Base-by-base conservation (phyloP, 2,113 vertebrate species). In the Cochlearius cochlearius region DNA sequence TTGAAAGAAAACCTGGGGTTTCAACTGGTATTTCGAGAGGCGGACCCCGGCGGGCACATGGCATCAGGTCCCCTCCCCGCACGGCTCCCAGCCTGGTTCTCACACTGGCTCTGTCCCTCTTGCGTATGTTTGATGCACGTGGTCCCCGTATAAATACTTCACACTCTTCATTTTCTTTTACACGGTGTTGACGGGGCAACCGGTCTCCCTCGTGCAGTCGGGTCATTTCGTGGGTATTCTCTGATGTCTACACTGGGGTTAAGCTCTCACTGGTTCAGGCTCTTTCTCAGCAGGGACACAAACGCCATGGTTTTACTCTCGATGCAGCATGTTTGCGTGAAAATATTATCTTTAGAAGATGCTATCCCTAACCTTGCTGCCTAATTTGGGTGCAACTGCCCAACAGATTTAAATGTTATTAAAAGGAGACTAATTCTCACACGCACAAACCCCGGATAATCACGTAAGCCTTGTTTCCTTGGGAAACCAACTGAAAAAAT, bases 381-480 rank as follows among this genome's bases (percentile, higher is more conserved):
- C 49, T 80, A 41, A 84, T 47, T 64, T 6, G 10, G 39, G 50
- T 73, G 39, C 68, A 84, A 13, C 36, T 67, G 39, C 77, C 59
- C 76, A 15, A 47, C 58, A 79, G 67, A 58, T 87, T 92, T 79
- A 75, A 88, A 91, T 80, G 78, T 39, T 71, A 68, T 68, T 67
- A 90, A 32, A 39, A 71, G 26, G 56, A 75, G 62, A 30, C 26
- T 27, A n/a, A 58, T n/a, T 41, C 69, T 50, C 36, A 10, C 63
- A 10, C 1, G 4, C 68, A 47, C 78, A 76, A 90, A 90, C 60
- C 83, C 89, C 86, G 78, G 90, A 87, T 90, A 80, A 80, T 27
- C 92, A 90, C 34, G 18, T 85, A 76, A 85, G 53, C 83, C 69
- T 32, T 12, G 83, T 90, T 94, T 91, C 92, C 92, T 94, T 77